A percentile compares a stretch with the other conserved stretches of the same genome.
Conservation (phyloP, 2,797 vertebrate genomes). For the Chloroceryle inda region DNA sequence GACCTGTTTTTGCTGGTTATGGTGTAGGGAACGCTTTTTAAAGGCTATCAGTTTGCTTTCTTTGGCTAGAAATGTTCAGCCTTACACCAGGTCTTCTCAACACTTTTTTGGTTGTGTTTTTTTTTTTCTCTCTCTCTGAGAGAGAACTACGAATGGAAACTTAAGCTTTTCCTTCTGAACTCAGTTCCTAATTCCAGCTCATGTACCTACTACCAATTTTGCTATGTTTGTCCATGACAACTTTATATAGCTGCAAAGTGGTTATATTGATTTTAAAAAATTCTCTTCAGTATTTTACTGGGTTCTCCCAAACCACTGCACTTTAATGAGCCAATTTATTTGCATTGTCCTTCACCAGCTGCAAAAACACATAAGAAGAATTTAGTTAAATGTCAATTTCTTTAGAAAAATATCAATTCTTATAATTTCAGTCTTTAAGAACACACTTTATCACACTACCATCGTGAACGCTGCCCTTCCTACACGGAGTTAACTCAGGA, state of each 20-base stretch:
- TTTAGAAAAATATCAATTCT: background rate
- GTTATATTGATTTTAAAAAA: background rate
- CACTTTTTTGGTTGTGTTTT: too few species aligned
- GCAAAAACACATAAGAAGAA: background rate
- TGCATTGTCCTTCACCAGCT: conserved; percentile 1
- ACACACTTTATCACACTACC: background rate
- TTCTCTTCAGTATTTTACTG: background rate
- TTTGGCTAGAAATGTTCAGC: background rate
- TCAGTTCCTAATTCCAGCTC: background rate
- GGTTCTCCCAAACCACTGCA: background rate
- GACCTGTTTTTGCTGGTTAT: background rate
- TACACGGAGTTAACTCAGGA: background rate
- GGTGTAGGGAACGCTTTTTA: background rate
- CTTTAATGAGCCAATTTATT: conserved; percentile 8
- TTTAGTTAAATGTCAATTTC: conserved; percentile 5
- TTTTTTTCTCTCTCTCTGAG: background rate
- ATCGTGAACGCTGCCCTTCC: background rate
- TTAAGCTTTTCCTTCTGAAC: background rate
- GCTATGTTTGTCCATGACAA: background rate
- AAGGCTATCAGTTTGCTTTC: background rate
- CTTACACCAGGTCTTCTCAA: background rate
- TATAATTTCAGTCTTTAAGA: background rate
- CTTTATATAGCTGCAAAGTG: background rate
- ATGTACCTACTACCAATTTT: background rate
- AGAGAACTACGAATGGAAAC: background rate